phyloP scores from a whole-genome alignment of 92 coral and sea anemone genomes.

The Umimayanthus kanabou region DNA sequence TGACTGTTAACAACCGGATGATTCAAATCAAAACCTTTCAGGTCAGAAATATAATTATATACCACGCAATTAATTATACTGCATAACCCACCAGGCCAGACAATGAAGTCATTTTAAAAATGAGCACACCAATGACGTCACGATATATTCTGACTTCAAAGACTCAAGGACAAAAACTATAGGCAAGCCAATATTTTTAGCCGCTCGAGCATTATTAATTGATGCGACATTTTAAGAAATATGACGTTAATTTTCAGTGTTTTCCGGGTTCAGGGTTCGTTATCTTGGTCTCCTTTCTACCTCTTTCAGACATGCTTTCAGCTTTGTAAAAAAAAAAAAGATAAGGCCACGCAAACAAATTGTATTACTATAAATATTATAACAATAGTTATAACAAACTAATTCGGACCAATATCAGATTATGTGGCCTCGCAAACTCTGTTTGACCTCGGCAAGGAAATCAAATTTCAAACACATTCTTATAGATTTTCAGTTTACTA shows the following conservation, averaged over 20 bases:
- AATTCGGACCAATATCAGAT: conserved; percentile 22
- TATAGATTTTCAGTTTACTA: conserved; percentile 3
- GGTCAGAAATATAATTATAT: background rate
- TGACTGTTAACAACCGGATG: background rate
- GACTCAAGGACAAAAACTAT: background rate
- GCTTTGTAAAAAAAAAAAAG: background rate
- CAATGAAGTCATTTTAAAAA: conserved; percentile 3
- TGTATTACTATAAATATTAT: background rate
- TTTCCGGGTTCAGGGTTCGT: too few species aligned
- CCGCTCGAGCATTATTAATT: background rate
- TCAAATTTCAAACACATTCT: background rate
- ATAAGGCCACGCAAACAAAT: conserved; percentile 4
- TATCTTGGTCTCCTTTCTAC: background rate
- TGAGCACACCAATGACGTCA: background rate
- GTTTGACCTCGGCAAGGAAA: background rate
- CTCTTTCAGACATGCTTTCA: background rate
- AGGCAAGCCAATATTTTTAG: background rate
- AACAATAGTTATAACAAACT: background rate
- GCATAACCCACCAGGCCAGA: background rate
- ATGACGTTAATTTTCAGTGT: background rate
- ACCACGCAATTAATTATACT: background rate
- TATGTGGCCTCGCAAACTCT: background rate
- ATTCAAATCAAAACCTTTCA: background rate
- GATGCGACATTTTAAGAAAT: too few species aligned
- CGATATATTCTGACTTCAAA: background rate